Base-by-base conservation (phyloP, 2,888 invertebrate genomes). In the Ennomos erosarius region DNA sequence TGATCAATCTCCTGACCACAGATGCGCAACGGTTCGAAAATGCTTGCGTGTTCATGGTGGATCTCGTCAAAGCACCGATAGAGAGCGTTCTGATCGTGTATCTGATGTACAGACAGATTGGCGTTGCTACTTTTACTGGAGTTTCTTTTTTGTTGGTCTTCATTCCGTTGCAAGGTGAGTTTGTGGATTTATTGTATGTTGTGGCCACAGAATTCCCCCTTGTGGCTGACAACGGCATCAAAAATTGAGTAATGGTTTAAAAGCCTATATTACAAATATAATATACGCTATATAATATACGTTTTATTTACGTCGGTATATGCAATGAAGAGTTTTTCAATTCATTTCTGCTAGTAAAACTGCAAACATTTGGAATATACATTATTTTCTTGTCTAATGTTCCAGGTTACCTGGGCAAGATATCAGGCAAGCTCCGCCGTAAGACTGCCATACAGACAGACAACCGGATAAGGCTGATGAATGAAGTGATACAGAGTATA, bases 11-110 rank as follows among this genome's bases (percentile, higher is more conserved):
- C 37, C 82, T 98, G 62, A 97, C 98, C 0, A 98, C 98, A 55
- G 98, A 98, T 83, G 97, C 98, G 0, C 95, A 95, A 67, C 88
- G 98, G 59, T 97, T 98, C 84, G 98, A 98, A 83, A 94, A 96
- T 85, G 95, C 96, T 9, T 93, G 96, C 13, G 88, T 97, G 51
- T 97, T 97, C 79, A 86, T 97, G 13, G 96, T 98, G 81, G 97
- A 97, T 76, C 85, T 98, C 6, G 96, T 97, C 93, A 91, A 97
- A 16, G 97, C 96, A 0, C 98, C 98, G 0, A 79, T 98, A 0
- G 96, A 98, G 84, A 95, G 96, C 12, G 77, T 95, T 0, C 93
- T 96, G 40, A 95, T 97, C n/a, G 94, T 96, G 3, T 95, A 94
- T 74, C 93, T 98, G 9, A 95, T 97, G 93, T 96, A 95, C 70